Evolutionary conservation across 1,140 invertebrate species (phyloP).

Genomic region (Microplitis demolitor): DNA sequence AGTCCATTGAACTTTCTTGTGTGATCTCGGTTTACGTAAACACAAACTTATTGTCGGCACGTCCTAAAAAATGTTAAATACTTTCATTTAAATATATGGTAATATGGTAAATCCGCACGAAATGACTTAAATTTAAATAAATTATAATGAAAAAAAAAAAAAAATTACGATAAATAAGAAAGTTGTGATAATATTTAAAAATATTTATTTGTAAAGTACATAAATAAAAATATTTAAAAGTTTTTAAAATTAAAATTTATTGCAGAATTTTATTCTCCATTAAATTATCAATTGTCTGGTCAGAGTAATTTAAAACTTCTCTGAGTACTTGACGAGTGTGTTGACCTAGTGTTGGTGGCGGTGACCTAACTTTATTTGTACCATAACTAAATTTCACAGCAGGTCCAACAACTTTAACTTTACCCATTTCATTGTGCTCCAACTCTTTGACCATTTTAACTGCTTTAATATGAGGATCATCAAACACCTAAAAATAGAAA

Average conservation of each 20-base stretch:
- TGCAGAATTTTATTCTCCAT: constrained; percentile 63
- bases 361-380: constrained; percentile 69
- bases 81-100: constrained; percentile 7
- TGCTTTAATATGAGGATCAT: constrained; percentile 81
- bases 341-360: constrained; percentile 87
- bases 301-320: constrained; percentile 71
- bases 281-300: constrained; percentile 66
- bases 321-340: constrained; percentile 82
- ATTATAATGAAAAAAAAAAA: constrained; percentile 16
- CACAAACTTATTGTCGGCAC: constrained; percentile 74
- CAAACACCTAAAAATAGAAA: constrained; percentile 70
- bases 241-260: constrained; percentile 34
- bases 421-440: constrained; percentile 72
- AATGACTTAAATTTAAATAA: constrained; percentile 20
- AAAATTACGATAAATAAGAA: no score
- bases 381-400: constrained; percentile 80
- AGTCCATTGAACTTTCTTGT: constrained; percentile 85
- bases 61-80: constrained; percentile 56
- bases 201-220: no score
- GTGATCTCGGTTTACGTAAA: constrained; percentile 73
- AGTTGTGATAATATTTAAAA: no score
- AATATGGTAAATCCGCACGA: constrained; percentile 1
- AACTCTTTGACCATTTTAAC: constrained; percentile 79
- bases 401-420: constrained; percentile 82
- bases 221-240: no score